Percentiles rank a stretch among this genome's conserved stretches.
Conservation (phyloP, 2,113 vertebrate species). For the Cacatua alba region DNA sequence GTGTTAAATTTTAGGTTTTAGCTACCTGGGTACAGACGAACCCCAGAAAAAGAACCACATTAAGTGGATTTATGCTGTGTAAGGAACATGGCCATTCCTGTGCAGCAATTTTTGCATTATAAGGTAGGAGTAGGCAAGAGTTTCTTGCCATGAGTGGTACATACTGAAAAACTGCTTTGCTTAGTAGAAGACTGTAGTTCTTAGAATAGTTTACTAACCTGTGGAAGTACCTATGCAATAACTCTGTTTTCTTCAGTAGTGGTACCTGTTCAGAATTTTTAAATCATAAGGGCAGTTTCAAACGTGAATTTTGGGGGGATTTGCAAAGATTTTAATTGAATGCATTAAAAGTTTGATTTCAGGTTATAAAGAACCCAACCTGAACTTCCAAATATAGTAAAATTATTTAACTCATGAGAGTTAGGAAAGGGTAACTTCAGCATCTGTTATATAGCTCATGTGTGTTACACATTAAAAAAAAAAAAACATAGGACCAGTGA, state of each 20-base stretch:
- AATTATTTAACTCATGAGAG: neutral
- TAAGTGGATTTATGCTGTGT: neutral
- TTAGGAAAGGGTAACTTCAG: neutral
- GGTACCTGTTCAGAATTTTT: neutral
- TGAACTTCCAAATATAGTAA: neutral
- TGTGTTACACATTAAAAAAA: neutral
- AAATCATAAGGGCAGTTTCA: neutral
- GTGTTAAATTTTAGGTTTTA: neutral
- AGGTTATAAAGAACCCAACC: neutral
- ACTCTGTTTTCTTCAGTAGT: neutral
- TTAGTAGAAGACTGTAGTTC: neutral
- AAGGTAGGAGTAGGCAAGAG: neutral
- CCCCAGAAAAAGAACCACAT: neutral
- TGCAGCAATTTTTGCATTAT: neutral
- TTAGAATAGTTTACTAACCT: neutral
- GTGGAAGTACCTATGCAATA: neutral
- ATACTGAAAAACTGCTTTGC: neutral
- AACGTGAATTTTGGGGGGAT: rapidly evolving
- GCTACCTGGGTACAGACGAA: neutral
- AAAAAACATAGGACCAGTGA: neutral
- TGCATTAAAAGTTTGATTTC: neutral
- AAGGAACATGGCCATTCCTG: neutral
- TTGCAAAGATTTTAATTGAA: neutral
- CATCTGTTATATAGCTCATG: neutral
- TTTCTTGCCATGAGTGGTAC: neutral